phyloP scores from a whole-genome alignment of 2,888 invertebrate genomes.

The Coenonympha glycerion region DNA sequence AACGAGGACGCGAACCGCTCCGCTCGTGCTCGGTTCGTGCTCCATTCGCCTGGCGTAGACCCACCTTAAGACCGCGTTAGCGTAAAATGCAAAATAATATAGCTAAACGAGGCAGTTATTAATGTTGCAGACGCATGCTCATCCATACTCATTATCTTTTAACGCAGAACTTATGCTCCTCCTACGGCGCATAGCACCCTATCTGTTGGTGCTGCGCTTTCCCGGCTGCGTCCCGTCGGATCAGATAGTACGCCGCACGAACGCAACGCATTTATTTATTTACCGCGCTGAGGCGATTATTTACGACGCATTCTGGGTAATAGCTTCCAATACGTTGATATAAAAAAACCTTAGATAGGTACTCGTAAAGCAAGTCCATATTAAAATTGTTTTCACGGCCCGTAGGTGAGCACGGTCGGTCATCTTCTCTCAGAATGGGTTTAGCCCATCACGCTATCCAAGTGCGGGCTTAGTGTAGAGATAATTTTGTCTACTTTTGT shows the following conservation, averaged over 20 bases:
- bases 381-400: no score
- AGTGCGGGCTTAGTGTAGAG: no score
- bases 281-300: slow-evolving; percentile 66
- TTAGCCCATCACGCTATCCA: no score
- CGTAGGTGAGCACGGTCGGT: no score
- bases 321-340: slow-evolving; percentile 51
- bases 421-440: no score
- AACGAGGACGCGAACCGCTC: no score
- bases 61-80: slow-evolving; percentile 5
- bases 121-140: slow-evolving; percentile 26
- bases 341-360: no score
- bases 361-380: no score
- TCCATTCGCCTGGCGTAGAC: no score
- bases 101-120: slow-evolving; percentile 10
- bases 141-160: slow-evolving; percentile 69
- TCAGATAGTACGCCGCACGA: slow-evolving; percentile 61
- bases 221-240: slow-evolving; percentile 54
- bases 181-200: slow-evolving; percentile 57
- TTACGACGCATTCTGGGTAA: slow-evolving; percentile 68
- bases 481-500: no score
- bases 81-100: slow-evolving; percentile 6
- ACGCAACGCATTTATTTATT: slow-evolving; percentile 70
- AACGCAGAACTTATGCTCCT: slow-evolving; percentile 65
- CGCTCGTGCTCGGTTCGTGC: no score
- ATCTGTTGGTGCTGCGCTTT: slow-evolving; percentile 69